A percentile compares a stretch with the other conserved stretches of the same genome.
Conservation (phyloP, 2,113 vertebrate species). For the Tachuris rubrigastra region DNA sequence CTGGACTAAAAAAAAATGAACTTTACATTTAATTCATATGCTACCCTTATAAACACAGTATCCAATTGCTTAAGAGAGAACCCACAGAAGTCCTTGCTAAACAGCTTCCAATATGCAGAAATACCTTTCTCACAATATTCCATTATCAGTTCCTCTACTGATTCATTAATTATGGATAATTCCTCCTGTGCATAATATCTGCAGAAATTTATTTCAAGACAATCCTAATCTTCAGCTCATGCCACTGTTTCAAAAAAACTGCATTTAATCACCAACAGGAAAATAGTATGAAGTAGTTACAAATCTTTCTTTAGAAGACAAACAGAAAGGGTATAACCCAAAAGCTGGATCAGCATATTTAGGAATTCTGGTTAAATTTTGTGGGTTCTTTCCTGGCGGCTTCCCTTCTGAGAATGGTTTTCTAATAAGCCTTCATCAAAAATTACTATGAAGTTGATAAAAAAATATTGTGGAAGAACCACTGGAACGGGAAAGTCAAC, state of each 20-base stretch:
- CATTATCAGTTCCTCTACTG: neutral
- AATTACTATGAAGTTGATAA: neutral
- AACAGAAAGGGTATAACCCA: neutral
- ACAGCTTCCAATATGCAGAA: neutral
- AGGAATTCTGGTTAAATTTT: neutral
- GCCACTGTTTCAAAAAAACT: neutral
- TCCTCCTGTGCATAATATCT: neutral
- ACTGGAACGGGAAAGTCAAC: neutral
- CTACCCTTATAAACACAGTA: neutral
- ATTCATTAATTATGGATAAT: neutral
- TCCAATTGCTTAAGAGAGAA: neutral
- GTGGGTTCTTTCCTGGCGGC: neutral
- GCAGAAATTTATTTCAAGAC: neutral
- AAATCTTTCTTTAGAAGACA: neutral
- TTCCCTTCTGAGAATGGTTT: neutral
- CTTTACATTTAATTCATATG: neutral
- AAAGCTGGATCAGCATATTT: neutral
- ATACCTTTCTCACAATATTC: neutral
- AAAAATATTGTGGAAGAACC: neutral
- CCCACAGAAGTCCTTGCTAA: neutral
- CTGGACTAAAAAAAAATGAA: neutral
- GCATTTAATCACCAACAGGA: neutral
- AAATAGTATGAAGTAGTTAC: neutral
- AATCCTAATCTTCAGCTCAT: neutral
- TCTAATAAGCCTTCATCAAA: neutral